A percentile compares a stretch with the other conserved stretches of the same genome.
Conservation (phyloP, 2,888 invertebrate species). For the Synanthedon vespiformis region DNA sequence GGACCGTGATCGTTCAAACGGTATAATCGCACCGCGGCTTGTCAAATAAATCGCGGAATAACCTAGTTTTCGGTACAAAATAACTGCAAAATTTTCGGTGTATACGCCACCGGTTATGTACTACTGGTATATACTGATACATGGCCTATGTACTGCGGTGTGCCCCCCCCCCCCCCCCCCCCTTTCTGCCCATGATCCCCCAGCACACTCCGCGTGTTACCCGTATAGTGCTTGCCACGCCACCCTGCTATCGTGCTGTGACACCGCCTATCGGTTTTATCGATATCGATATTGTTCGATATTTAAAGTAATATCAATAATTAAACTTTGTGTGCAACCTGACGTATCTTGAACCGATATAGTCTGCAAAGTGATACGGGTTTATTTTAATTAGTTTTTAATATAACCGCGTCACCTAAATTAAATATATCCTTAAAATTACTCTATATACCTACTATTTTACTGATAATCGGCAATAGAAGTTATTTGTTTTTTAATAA, state of each 20-base stretch:
- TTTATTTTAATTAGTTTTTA: too few relatives aligned
- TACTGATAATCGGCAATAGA: too few relatives aligned
- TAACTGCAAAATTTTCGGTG: conserved; percentile 68
- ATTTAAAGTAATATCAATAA: too few relatives aligned
- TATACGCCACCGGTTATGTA: conserved; percentile 44
- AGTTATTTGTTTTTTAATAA: too few relatives aligned
- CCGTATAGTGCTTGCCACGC: conserved; percentile 48
- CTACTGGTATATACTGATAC: conserved; percentile 48
- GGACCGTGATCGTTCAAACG: not conserved
- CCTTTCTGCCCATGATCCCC: conserved; percentile 26
- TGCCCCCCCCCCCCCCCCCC: conserved; percentile 2
- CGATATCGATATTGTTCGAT: conserved; percentile 32
- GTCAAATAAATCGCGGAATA: conserved; percentile 53
- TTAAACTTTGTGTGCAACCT: too few relatives aligned
- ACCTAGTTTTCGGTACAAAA: conserved; percentile 69
- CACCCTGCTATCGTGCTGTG: conserved; percentile 47
- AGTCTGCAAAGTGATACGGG: too few relatives aligned
- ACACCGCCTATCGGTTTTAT: conserved; percentile 20
- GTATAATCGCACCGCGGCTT: not conserved
- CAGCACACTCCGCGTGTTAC: conserved; percentile 34
- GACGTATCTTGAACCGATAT: too few relatives aligned
- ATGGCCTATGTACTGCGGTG: conserved; percentile 45
- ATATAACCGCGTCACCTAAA: too few relatives aligned
- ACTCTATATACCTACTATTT: too few relatives aligned
- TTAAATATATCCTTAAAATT: too few relatives aligned